Evolutionary conservation across 2,797 vertebrate species (phyloP).

Genomic region (Orientallactaga sibirica): DNA sequence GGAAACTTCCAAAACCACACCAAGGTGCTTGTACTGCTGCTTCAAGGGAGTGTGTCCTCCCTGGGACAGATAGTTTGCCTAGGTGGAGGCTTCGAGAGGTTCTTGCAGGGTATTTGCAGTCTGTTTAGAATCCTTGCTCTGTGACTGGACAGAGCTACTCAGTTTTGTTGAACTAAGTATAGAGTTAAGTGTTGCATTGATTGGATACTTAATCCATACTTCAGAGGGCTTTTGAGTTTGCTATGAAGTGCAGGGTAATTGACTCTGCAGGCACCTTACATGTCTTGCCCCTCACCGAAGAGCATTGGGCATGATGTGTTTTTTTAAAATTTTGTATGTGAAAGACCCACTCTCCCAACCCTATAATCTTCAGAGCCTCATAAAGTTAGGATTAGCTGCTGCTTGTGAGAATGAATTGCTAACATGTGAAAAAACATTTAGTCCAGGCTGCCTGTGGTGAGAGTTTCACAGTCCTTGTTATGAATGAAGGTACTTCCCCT

Average conservation of each 20-base stretch:
- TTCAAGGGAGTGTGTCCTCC: slow-evolving; percentile 24
- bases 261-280: neutral
- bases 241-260: neutral
- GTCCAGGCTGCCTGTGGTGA: neutral
- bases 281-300: neutral
- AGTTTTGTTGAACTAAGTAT: neutral
- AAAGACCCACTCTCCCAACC: neutral
- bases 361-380: neutral
- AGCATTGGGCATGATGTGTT: neutral
- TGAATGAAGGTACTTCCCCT: neutral
- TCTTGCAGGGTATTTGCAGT: slow-evolving; percentile 23
- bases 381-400: neutral
- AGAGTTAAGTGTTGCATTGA: too few species aligned
- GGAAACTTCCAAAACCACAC: slow-evolving; percentile 25
- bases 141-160: neutral
- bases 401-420: neutral
- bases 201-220: neutral
- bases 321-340: neutral
- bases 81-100: neutral
- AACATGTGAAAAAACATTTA: neutral
- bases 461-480: neutral
- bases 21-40: neutral
- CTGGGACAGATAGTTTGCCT: neutral
- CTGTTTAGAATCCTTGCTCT: slow-evolving; percentile 16
- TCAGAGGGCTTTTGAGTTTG: neutral